Conservation (phyloP, 1,140 invertebrate species). For the Trypoxylus dichotomus region DNA sequence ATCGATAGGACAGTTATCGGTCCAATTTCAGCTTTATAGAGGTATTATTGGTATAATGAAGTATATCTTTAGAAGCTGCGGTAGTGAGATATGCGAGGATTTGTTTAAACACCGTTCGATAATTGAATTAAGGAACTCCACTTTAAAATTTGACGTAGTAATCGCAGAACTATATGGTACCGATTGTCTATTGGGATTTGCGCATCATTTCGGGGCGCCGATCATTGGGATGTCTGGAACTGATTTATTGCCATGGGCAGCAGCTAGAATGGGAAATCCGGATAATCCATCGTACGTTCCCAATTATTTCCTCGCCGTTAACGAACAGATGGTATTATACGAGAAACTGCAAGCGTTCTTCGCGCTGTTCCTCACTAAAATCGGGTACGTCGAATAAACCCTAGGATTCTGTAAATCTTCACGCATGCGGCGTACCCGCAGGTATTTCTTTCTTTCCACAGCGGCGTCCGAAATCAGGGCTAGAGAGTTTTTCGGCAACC, state of each 20-base stretch:
- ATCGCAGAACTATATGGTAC: slow-evolving; percentile 22
- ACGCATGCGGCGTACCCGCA: no score
- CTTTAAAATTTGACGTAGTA: slow-evolving; percentile 3
- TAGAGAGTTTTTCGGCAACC: slow-evolving; percentile 57
- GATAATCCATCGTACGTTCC: slow-evolving; percentile 49
- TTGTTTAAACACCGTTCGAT: slow-evolving; percentile 5
- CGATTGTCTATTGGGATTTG: slow-evolving; percentile 24
- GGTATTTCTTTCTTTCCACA: slow-evolving; percentile 54
- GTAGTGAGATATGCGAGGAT: slow-evolving; percentile 18
- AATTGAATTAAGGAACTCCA: neutral
- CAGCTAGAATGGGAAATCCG: slow-evolving; percentile 50
- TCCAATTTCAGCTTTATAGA: neutral
- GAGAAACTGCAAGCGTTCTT: slow-evolving; percentile 51
- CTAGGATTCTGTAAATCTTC: no score
- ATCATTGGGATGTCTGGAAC: slow-evolving; percentile 47
- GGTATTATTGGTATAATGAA: neutral
- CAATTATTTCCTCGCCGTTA: slow-evolving; percentile 48
- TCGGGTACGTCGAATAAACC: neutral
- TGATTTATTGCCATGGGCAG: slow-evolving; percentile 62
- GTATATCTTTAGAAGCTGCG: slow-evolving; percentile 18
- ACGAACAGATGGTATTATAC: slow-evolving; percentile 59
- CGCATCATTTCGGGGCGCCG: slow-evolving; percentile 18
- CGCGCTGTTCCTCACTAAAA: neutral
- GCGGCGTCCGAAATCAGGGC: slow-evolving; percentile 48
- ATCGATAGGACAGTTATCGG: neutral